Evolutionary conservation across 1,140 invertebrate genomes (phyloP), one percentile per base, ranked within the genome.

Genomic region (Epicauta chinensis): DNA sequence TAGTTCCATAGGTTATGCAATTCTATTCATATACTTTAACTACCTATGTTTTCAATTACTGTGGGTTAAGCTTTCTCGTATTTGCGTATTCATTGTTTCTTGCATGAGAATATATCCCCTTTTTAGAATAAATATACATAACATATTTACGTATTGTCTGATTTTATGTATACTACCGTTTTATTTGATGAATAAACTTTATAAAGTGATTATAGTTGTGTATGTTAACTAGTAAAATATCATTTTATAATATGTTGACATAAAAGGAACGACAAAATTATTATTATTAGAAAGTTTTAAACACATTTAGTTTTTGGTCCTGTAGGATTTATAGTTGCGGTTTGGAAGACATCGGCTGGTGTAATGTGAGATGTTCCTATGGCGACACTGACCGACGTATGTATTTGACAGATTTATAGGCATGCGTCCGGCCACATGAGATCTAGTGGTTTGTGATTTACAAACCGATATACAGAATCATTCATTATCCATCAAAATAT

Each of bases 381-480:
- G 10, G 44, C 52, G 52, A 54, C 35, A 31, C 52, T 54, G 52
- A 51, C 51, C 56, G 56, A 52, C 55, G 55, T 60, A 46, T 60
- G 59, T 51, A 54, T 48, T 48, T 60, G 59, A 52, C 59, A 60
- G 59, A 60, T 60, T 60, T 60, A 60, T 55, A 46, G 35, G 41
- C 16, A 14, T 40, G 36, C 53, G 38, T 44, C 41, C 53, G 51
- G 53, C 52, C 41, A 44, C 36, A 45, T 38, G 49, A 45, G 45
- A 38, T 46, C 40, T 37, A 49, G 54, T 37, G 50, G 38, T 31
- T 50, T 23, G 50, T 51, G 50, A 45, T 44, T 49, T 49, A 39
- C 46, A 38, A 49, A 49, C 46, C 9, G 16, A 30, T 38, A 10
- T 34, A 34, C 12, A 7, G 12, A 10, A 11, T 3, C 12, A n/a